Percentiles rank a stretch among this genome's conserved stretches.
phyloP scores from a whole-genome alignment of 2,113 vertebrate genomes.

The Gorsachius goisagi region DNA sequence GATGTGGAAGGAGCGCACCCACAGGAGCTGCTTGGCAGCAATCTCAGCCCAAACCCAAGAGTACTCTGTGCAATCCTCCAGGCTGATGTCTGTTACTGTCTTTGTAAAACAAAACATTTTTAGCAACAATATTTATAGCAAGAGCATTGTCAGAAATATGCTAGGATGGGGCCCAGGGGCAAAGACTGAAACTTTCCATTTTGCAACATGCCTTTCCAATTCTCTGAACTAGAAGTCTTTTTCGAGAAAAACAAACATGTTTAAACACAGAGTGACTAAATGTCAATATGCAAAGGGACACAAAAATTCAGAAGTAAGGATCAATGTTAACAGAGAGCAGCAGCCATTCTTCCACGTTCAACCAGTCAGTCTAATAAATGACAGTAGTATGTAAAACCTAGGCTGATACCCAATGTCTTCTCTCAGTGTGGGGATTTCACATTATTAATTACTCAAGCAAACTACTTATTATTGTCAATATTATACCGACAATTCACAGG shows the following conservation, averaged over 20 bases:
- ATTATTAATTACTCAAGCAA: background rate
- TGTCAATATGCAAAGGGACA: background rate
- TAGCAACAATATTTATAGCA: background rate
- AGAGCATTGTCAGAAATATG: background rate
- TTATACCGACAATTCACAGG: background rate
- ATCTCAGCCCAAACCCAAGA: background rate
- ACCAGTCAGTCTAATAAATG: background rate
- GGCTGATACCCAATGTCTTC: background rate
- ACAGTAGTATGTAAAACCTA: background rate
- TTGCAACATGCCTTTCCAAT: background rate
- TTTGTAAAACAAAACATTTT: background rate
- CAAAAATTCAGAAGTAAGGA: background rate
- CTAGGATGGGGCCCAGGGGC: background rate
- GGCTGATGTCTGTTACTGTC: background rate
- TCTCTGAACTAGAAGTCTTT: background rate
- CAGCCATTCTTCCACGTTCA: background rate
- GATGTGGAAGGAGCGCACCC: background rate
- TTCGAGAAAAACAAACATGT: background rate
- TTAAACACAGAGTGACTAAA: background rate
- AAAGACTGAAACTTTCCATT: background rate
- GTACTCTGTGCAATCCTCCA: background rate
- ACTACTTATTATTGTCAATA: background rate
- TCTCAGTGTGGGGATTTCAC: background rate
- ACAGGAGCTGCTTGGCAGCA: background rate
- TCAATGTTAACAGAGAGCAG: background rate